Percentiles rank a stretch among this genome's conserved stretches.
These are phyloP conservation scores for Zaprionus ghesquierei DNA, from an alignment of 1,140 invertebrate genomes.

Conservation along the genomic window DNA sequence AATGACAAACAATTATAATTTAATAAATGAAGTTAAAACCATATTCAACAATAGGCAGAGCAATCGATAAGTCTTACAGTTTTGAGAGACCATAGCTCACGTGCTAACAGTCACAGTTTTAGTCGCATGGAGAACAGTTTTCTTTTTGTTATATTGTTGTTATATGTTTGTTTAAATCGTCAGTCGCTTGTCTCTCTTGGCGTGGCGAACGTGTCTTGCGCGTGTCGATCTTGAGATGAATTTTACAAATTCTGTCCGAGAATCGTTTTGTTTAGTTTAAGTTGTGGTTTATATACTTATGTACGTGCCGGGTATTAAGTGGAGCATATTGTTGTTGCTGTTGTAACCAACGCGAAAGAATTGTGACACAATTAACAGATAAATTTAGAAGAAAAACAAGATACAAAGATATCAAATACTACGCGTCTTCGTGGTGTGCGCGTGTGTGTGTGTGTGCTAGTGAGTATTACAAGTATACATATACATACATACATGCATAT, in stretches of 20 bases:
- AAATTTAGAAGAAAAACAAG: constrained; percentile 53
- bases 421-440: constrained; percentile 7
- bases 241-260: background rate
- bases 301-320: constrained; percentile 20
- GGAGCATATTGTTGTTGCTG: constrained; percentile 2
- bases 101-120: constrained; percentile 15
- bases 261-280: constrained; percentile 22
- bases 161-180: constrained; percentile 46
- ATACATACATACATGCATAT: constrained; percentile 12
- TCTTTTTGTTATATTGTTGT: constrained; percentile 31
- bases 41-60: background rate
- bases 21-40: background rate
- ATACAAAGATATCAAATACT: constrained; percentile 47
- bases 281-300: constrained; percentile 11
- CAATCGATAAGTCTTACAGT: constrained; percentile 10
- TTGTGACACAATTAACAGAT: constrained; percentile 24
- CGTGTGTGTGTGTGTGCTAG: constrained; percentile 29
- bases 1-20: background rate
- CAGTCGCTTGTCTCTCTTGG: constrained; percentile 41
- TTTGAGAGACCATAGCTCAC: background rate
- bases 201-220: constrained; percentile 30
- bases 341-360: constrained; percentile 26
- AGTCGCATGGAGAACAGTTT: constrained; percentile 5
- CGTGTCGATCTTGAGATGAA: constrained; percentile 29
- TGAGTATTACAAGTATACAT: constrained; percentile 37